Conservation (phyloP, 2,888 invertebrate species). For the Cantharis flavilabris region DNA sequence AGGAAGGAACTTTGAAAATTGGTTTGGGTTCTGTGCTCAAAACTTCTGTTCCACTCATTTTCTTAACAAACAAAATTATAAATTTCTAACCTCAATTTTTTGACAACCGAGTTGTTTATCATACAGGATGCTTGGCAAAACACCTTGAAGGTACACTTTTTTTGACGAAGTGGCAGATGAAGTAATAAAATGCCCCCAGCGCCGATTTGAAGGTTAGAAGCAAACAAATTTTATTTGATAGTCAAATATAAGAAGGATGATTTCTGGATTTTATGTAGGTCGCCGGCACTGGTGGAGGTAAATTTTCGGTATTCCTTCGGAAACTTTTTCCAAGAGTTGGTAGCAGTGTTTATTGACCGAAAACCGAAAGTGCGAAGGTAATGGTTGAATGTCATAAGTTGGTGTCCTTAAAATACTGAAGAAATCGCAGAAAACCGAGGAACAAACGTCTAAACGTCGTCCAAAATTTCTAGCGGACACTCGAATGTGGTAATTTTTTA, state of each 20-base stretch:
- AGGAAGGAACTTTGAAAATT: slow-evolving; percentile 50
- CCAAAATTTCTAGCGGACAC: slow-evolving; percentile 18
- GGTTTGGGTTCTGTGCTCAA: slow-evolving; percentile 45
- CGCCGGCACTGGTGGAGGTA: no score
- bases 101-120: no score
- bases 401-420: slow-evolving; percentile 4
- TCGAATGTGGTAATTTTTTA: slow-evolving; percentile 33
- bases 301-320: neutral
- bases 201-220: no score
- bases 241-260: neutral
- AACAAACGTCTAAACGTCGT: slow-evolving; percentile 13
- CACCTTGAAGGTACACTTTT: no score
- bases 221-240: no score
- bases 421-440: slow-evolving; percentile 15
- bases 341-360: neutral
- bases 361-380: neutral
- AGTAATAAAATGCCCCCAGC: no score
- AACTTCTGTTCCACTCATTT: slow-evolving; percentile 39
- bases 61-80: neutral
- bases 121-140: no score
- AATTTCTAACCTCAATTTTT: neutral
- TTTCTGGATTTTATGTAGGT: neutral
- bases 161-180: no score
- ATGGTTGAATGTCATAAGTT: neutral
- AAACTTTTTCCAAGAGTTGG: neutral